Conservation (phyloP, 53 echinoderm and acorn worm genomes). For the Glandiceps talaboti region DNA sequence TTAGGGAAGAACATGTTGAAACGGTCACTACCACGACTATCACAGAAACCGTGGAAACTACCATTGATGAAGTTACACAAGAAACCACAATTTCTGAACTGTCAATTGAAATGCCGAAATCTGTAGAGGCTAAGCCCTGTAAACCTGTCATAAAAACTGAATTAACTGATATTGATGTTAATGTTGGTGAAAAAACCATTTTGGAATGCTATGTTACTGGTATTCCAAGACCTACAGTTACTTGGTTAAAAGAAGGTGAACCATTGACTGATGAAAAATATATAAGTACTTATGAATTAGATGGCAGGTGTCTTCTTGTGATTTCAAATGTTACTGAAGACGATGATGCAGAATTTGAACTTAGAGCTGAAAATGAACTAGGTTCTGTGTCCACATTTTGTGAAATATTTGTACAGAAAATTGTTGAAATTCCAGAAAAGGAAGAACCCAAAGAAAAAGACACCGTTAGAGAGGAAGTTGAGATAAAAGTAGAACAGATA, state of each 20-base stretch:
- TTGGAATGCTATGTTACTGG: conserved; percentile 89
- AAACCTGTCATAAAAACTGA: background rate
- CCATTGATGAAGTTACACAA: conserved; percentile 24
- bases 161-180: background rate
- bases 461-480: too few relatives aligned
- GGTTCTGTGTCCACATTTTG: background rate
- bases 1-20: background rate
- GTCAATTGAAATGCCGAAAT: background rate
- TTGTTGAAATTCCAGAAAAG: background rate
- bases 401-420: conserved; percentile 3
- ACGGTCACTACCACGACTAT: background rate
- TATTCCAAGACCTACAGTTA: conserved; percentile 71
- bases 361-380: background rate
- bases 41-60: conserved; percentile 32
- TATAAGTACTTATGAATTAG: background rate
- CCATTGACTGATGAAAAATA: background rate
- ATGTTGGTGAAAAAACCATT: conserved; percentile 43
- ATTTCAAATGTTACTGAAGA: conserved; percentile 4
- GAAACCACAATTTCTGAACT: conserved; percentile 12
- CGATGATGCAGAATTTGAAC: conserved; percentile 13
- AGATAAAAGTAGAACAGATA: too few relatives aligned
- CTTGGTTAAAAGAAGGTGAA: conserved; percentile 35
- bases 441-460: too few relatives aligned
- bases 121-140: background rate
- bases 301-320: background rate